Percentiles rank a stretch among this genome's conserved stretches.
Conservation (phyloP, 1,140 invertebrate species). For the Littorina saxatilis region DNA sequence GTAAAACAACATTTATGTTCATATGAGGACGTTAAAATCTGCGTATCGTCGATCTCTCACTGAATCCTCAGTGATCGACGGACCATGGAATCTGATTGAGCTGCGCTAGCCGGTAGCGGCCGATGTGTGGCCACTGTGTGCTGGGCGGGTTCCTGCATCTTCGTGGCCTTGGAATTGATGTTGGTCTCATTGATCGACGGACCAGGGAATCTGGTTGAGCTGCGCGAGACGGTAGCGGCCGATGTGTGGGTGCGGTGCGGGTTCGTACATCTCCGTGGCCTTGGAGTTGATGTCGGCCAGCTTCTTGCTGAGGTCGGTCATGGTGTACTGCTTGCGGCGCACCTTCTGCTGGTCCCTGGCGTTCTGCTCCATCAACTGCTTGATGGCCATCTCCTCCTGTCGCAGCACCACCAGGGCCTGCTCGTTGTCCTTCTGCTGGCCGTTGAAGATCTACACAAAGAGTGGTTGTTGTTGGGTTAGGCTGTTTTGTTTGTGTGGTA, state of each 20-base stretch:
- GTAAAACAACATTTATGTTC: no score
- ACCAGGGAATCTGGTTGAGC: constrained; percentile 39
- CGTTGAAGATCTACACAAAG: constrained; percentile 36
- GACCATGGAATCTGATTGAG: constrained; percentile 38
- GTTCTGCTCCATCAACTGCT: constrained; percentile 55
- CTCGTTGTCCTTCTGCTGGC: constrained; percentile 44
- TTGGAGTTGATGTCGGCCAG: constrained; percentile 47
- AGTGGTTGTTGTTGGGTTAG: no score
- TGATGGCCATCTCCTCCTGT: constrained; percentile 52
- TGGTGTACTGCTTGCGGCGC: constrained; percentile 43
- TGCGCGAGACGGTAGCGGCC: constrained; percentile 46
- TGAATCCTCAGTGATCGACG: not conserved
- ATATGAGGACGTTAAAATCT: no score
- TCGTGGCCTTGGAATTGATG: constrained; percentile 43
- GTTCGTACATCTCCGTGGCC: constrained; percentile 46
- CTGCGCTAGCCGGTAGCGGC: constrained; percentile 46
- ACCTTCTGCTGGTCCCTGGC: constrained; percentile 47
- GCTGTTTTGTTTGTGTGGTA: no score
- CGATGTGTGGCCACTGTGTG: constrained; percentile 45
- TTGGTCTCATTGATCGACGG: constrained; percentile 32
- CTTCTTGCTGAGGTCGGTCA: constrained; percentile 42
- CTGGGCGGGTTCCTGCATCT: constrained; percentile 43
- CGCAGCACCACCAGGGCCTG: constrained; percentile 46
- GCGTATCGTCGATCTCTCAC: no score
- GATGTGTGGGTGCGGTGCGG: constrained; percentile 43